Evolutionary conservation across 2,797 vertebrate genomes (phyloP).

Genomic region (Pangasius larnaudii): DNA sequence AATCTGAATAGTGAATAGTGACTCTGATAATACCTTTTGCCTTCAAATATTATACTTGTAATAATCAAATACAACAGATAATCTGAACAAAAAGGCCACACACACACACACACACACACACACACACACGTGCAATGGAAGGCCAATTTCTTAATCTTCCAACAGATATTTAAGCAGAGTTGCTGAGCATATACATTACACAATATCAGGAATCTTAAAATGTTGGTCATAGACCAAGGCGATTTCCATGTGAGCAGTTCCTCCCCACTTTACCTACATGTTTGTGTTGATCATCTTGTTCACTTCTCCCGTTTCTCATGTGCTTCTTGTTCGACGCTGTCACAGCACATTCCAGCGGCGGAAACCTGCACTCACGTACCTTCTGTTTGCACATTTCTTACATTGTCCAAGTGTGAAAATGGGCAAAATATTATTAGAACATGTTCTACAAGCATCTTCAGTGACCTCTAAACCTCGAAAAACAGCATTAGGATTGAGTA

Average conservation of each 20-base stretch:
- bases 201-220: too few relatives aligned
- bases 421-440: conserved; percentile 72
- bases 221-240: neutral
- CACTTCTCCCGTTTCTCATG: neutral
- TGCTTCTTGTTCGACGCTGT: neutral
- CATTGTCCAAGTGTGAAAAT: conserved; percentile 61
- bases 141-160: neutral
- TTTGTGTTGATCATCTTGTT: neutral
- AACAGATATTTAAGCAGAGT: neutral
- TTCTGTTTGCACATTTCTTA: conserved; percentile 57
- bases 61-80: neutral
- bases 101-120: neutral
- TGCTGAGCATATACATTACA: too few relatives aligned
- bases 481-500: conserved; percentile 33
- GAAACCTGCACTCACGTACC: neutral
- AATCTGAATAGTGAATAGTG: neutral
- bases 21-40: neutral
- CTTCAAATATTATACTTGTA: neutral
- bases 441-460: conserved; percentile 64
- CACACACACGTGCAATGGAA: too few relatives aligned
- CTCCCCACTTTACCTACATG: neutral
- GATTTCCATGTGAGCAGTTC: neutral
- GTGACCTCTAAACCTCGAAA: conserved; percentile 36
- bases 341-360: conserved; percentile 23
- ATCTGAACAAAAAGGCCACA: neutral